Base-by-base conservation (phyloP, 2,113 vertebrate genomes). In the Lutjanus erythropterus region DNA sequence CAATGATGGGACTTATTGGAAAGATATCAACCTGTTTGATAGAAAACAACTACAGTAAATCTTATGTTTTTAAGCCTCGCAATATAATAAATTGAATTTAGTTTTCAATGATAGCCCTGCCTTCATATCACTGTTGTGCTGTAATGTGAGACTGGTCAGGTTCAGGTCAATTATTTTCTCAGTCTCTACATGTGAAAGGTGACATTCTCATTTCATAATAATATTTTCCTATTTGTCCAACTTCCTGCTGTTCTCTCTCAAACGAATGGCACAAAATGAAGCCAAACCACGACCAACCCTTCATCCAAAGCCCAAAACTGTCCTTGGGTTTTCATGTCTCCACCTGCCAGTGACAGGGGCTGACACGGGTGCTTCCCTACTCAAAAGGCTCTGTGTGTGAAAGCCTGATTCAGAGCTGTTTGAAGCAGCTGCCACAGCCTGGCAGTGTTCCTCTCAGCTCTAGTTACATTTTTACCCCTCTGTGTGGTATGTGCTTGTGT, bases 361-460 rank as follows among this genome's bases (percentile, higher is more conserved):
- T 71, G 50, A 90, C 71, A 67, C 33, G 15, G 21, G 52, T 44
- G 27, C 46, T 44, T 60, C 65, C 16, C 14, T 52, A 47, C 64
- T 80, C 42, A 55, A 79, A 78, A 75, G 74, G n/a, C 42, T 59
- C 12, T 74, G 60, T 35, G 56, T 70, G 79, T 75, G 58, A 80
- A 71, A 2, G 64, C 42, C 35, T 41, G 46, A 75, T 84, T 75
- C 65, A 78, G 61, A 72, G 80, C 68, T 75, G 71, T 81, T 86
- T 77, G 82, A 86, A 84, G 75, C 88, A 89, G 86, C 84, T 89
- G 87, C 69, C 81, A 41, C 61, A 47, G 56, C 76, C 75, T 82
- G 66, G 56, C 72, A 39, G 33, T 66, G 61, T 47, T 79, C 53
- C 77, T 77, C 72, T 73, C 60, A 49, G 71, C 53, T 86, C 76